Percentiles rank a stretch among this genome's conserved stretches.
Evolutionary conservation across 2,888 invertebrate species (phyloP).

Genomic region (Acronicta leporina): DNA sequence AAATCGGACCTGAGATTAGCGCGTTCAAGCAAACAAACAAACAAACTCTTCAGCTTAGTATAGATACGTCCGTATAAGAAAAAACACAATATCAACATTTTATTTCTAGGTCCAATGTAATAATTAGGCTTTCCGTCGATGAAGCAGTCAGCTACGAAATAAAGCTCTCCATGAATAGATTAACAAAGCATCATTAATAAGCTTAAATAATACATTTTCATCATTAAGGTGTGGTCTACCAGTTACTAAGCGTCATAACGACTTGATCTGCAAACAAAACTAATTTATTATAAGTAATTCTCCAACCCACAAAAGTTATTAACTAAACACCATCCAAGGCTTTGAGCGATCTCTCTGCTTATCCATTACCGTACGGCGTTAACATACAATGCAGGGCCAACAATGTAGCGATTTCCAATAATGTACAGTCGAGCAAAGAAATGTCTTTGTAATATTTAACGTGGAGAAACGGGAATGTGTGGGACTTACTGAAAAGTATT

Average conservation of each 20-base stretch:
- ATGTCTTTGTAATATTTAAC: constrained; percentile 23
- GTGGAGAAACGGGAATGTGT: constrained; percentile 21
- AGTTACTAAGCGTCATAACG: background rate
- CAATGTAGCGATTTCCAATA: constrained; percentile 69
- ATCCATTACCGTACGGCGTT: constrained; percentile 53
- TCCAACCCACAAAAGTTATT: constrained; percentile 9
- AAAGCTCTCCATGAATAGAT: background rate
- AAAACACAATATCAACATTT: too few species aligned
- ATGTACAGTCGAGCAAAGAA: constrained; percentile 40
- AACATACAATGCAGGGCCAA: constrained; percentile 63
- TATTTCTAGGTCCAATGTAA: too few species aligned
- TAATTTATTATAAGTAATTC: constrained; percentile 38
- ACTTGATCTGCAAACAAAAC: constrained; percentile 10
- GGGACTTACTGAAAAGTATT: background rate
- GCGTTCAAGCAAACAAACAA: too few species aligned
- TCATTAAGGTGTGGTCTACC: background rate
- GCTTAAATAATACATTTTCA: too few species aligned
- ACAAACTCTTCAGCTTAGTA: too few species aligned
- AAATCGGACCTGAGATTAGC: too few species aligned
- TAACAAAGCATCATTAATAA: background rate
- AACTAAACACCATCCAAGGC: constrained; percentile 22
- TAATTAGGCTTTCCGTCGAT: too few species aligned
- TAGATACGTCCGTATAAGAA: too few species aligned
- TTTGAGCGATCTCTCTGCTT: constrained; percentile 38
- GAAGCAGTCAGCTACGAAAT: too few species aligned